Percentiles rank a stretch among this genome's conserved stretches.
Evolutionary conservation across 2,888 invertebrate species (phyloP).

Genomic region (Eupithecia tripunctaria): DNA sequence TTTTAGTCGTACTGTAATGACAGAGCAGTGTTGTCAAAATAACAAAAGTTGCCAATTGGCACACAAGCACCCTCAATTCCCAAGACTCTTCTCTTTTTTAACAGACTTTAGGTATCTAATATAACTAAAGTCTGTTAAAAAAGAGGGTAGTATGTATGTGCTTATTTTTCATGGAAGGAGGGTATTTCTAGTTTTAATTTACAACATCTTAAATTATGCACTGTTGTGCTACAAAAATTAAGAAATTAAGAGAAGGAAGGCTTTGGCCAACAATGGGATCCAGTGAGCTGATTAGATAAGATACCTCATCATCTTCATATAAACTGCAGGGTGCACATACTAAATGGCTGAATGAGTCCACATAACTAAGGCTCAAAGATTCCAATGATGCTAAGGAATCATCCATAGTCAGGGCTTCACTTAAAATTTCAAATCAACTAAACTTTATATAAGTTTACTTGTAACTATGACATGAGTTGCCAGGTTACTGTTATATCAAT

Average conservation of each 20-base stretch:
- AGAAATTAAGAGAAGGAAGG: background rate
- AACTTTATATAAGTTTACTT: background rate
- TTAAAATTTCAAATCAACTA: background rate
- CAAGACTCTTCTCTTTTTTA: too few species aligned
- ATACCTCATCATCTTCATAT: conserved; percentile 20
- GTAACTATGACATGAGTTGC: conserved; percentile 22
- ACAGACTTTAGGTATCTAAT: too few species aligned
- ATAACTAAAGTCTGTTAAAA: too few species aligned
- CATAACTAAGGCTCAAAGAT: conserved; percentile 22
- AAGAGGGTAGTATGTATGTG: too few species aligned
- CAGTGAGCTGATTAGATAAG: background rate
- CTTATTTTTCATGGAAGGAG: background rate
- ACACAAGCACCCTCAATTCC: too few species aligned
- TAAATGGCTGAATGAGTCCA: conserved; percentile 24
- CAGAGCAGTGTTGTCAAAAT: too few species aligned
- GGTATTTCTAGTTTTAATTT: background rate
- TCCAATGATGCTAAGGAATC: conserved; percentile 8
- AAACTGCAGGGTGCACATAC: conserved; percentile 32
- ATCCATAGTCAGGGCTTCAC: conserved; percentile 21
- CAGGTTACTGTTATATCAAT: conserved; percentile 17
- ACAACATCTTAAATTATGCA: background rate
- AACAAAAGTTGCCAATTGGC: too few species aligned
- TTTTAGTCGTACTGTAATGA: too few species aligned
- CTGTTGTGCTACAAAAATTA: background rate
- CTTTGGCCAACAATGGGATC: background rate